These are phyloP conservation scores for Blennius ocellaris DNA, from an alignment of 2,113 vertebrate genomes.

Conservation along the genomic window DNA sequence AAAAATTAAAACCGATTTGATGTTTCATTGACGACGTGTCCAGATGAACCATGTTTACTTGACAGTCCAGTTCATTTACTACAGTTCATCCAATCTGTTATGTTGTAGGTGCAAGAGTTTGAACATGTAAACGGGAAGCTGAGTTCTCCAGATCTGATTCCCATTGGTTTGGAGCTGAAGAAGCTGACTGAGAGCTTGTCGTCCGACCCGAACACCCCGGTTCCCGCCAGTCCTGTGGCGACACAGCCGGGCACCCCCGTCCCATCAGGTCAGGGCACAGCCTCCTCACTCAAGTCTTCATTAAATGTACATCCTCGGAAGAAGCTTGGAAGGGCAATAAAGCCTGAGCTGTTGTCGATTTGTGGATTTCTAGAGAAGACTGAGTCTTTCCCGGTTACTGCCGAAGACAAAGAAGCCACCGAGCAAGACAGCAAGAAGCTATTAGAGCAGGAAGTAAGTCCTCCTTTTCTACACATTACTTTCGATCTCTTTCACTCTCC, in stretches of 20 bases:
- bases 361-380: constrained; percentile 84
- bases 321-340: background rate
- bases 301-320: background rate
- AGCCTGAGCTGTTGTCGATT: constrained; percentile 17
- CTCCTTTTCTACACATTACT: background rate
- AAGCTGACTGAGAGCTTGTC: constrained; percentile 88
- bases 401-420: constrained; percentile 88
- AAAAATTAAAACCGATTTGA: no score
- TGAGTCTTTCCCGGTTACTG: constrained; percentile 77
- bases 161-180: constrained; percentile 89
- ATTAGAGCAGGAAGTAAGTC: constrained; percentile 85
- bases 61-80: no score
- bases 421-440: constrained; percentile 84
- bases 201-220: constrained; percentile 92
- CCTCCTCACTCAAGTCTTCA: background rate
- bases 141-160: constrained; percentile 93
- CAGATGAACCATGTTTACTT: no score
- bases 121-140: constrained; percentile 97
- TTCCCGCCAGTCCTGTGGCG: constrained; percentile 90
- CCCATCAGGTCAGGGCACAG: constrained; percentile 82
- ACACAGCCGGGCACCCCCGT: constrained; percentile 78
- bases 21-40: no score
- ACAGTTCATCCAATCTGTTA: background rate
- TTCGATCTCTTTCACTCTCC: background rate
- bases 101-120: constrained; percentile 93